phyloP scores from a whole-genome alignment of 2,797 vertebrate genomes.

The Characodon lateralis region DNA sequence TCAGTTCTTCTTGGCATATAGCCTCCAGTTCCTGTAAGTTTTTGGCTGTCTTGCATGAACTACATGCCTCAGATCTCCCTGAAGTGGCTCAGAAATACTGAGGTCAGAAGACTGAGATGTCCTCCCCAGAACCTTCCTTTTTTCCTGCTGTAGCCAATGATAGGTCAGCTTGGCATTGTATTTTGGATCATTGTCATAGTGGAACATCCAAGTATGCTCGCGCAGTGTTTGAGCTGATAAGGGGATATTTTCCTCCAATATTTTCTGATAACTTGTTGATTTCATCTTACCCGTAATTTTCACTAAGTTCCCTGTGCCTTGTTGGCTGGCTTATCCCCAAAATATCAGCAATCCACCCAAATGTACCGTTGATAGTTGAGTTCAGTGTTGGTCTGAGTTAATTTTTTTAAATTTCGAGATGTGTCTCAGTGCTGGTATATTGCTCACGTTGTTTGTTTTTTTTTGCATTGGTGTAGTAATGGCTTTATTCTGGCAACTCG shows the following conservation, averaged over 20 bases:
- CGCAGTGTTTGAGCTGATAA: background rate
- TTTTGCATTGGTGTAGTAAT: background rate
- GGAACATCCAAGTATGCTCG: background rate
- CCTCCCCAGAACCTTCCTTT: background rate
- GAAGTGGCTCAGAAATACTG: background rate
- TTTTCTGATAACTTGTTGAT: background rate
- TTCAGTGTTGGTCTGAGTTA: background rate
- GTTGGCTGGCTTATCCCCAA: too few species aligned
- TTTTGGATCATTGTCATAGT: background rate
- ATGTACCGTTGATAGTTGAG: background rate
- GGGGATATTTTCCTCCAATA: background rate
- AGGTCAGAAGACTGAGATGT: background rate
- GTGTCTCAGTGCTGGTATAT: background rate
- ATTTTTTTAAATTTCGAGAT: background rate
- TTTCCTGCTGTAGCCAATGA: background rate
- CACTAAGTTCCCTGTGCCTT: background rate
- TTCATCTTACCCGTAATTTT: background rate
- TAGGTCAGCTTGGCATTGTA: background rate
- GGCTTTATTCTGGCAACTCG: background rate
- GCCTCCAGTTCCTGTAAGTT: background rate
- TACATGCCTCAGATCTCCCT: background rate
- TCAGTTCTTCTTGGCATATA: background rate
- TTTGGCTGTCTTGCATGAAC: background rate
- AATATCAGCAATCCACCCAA: background rate
- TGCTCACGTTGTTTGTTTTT: background rate